These are phyloP conservation scores for Ia io DNA, from an alignment of 2,113 vertebrate genomes.

Conservation along the genomic window DNA sequence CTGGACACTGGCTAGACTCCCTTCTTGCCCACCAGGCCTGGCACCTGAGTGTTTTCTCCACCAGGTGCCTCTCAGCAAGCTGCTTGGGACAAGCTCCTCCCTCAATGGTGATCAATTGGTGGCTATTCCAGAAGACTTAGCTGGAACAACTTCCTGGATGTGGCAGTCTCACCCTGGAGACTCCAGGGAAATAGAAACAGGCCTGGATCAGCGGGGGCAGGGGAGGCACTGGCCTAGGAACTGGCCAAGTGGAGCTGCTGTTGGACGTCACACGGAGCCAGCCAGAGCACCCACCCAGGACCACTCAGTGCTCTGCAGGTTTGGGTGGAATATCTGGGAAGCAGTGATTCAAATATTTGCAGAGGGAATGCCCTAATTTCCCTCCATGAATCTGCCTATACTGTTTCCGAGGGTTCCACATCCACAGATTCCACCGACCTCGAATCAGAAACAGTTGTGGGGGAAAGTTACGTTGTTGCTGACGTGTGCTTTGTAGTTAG, in stretches of 20 bases:
- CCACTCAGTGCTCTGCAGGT: background rate
- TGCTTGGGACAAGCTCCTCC: background rate
- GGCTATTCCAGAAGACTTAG: conserved; percentile 6
- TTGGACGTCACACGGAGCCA: background rate
- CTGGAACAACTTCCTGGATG: background rate
- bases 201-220: background rate
- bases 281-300: background rate
- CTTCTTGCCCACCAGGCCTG: background rate
- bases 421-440: background rate
- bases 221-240: background rate
- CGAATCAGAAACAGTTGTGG: background rate
- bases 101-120: background rate
- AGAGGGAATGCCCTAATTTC: background rate
- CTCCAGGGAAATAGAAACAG: background rate
- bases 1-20: background rate
- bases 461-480: background rate
- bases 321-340: background rate
- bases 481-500: background rate
- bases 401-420: background rate
- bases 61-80: background rate
- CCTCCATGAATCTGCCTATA: background rate
- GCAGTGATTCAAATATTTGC: background rate
- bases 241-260: background rate
- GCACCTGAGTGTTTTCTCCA: background rate
- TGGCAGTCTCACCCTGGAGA: background rate